Evolutionary conservation across 2,797 vertebrate species (phyloP), one percentile per base, ranked within the genome.

Genomic region (Scleropages formosus): DNA sequence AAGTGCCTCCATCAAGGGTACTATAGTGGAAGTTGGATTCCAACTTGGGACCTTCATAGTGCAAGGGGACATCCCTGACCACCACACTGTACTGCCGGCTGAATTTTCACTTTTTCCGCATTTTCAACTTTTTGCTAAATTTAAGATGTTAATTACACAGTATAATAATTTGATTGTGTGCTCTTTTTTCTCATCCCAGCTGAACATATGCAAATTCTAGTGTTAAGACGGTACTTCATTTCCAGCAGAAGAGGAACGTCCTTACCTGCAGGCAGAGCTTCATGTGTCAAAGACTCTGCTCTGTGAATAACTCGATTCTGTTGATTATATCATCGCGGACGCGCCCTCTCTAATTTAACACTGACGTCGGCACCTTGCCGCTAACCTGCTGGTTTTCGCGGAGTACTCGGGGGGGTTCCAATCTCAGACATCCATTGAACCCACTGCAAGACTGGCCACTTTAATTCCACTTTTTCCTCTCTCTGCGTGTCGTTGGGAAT

Each of bases 311-410:
- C 44, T 68, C 66, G 27, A 22, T 26, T 81, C 72, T 80, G 82
- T 81, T 75, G 79, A 84, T 83, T 82, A 77, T 60, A 82, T 85
- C 77, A 81, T 78, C 81, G 79, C 85, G 80, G 80, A 78, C 75
- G 26, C 24, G 78, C 78, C 79, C 83, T 78, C 68, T 82, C 82
- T 85, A 74, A 86, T 86, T 88, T 85, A 80, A 76, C 80, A 88
- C 89, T 88, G 85, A 76, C 44, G 80, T 81, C 80, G 81, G 80
- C 79, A 80, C 78, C 77, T 13, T 78, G 84, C 86, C 80, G 78
- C 78, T 77, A 82, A 81, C 83, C 84, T 85, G 82, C 80, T 76
- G n/a, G 49, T 26, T 75, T 60, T 72, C 60, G 75, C 58, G 78
- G 76, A 83, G 80, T 79, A 77, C 78, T 63, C 72, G 80, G 80